Evolutionary conservation across 2,113 vertebrate species (phyloP).

Genomic region (Myrmecobius fasciatus): DNA sequence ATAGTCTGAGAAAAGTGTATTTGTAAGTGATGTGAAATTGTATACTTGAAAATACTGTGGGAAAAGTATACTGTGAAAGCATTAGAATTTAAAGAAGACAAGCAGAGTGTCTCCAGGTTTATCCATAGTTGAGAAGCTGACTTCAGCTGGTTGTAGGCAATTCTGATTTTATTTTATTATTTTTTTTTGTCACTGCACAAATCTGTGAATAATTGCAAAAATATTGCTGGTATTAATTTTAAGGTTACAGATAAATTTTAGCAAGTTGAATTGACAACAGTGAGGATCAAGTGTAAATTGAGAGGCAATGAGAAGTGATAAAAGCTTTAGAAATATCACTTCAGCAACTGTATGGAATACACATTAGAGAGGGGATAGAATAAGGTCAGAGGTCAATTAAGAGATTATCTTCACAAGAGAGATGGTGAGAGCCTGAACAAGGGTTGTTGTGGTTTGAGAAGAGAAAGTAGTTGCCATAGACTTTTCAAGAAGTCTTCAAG

Average conservation of each 20-base stretch:
- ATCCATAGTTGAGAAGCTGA: not conserved
- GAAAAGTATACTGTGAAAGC: too few relatives aligned
- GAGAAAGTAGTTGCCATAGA: not conserved
- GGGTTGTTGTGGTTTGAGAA: not conserved
- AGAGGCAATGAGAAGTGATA: too few relatives aligned
- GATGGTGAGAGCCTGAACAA: not conserved
- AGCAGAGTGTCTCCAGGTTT: not conserved
- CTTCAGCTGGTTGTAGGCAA: not conserved
- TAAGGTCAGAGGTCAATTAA: not conserved
- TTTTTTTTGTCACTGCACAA: not conserved
- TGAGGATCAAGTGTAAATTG: not conserved
- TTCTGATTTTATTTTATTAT: not conserved
- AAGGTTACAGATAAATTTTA: not conserved
- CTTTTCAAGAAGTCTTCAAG: not conserved
- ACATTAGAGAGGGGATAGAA: not conserved
- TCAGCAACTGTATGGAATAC: not conserved
- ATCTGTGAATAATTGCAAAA: not conserved
- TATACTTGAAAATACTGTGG: too few relatives aligned
- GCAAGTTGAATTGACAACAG: not conserved
- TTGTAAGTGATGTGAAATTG: too few relatives aligned
- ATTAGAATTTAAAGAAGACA: not conserved
- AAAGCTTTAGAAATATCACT: too few relatives aligned
- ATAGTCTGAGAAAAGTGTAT: too few relatives aligned
- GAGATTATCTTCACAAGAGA: not conserved
- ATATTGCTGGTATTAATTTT: not conserved